phyloP scores from a whole-genome alignment of 2,888 invertebrate genomes.

The Himalopsyche japonica region DNA sequence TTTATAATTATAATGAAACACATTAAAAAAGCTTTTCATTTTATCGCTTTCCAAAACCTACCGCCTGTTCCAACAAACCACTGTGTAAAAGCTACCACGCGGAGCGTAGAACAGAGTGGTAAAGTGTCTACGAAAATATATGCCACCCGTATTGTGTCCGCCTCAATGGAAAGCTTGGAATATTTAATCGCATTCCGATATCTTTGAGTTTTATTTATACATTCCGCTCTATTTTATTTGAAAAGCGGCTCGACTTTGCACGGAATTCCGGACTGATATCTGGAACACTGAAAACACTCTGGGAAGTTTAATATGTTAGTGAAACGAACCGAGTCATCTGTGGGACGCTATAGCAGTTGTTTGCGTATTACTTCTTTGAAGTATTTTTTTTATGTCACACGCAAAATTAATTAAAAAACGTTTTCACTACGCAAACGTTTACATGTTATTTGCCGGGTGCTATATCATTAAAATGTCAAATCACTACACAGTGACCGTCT shows the following conservation, averaged over 20 bases:
- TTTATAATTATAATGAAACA: too few relatives aligned
- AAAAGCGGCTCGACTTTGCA: background rate
- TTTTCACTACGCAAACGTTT: too few relatives aligned
- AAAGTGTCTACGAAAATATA: background rate
- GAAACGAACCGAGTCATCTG: background rate
- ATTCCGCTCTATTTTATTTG: background rate
- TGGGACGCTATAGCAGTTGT: background rate
- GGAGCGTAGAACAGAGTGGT: background rate
- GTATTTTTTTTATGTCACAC: background rate
- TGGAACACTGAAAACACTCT: background rate
- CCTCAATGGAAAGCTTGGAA: conserved; percentile 16
- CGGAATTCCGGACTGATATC: background rate
- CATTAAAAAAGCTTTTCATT: too few relatives aligned
- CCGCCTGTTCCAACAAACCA: too few relatives aligned
- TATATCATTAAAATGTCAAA: too few relatives aligned
- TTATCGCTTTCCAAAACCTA: too few relatives aligned
- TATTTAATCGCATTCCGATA: conserved; percentile 23
- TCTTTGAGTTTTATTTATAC: background rate
- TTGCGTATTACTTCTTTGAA: background rate
- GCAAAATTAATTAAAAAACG: background rate
- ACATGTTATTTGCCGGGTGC: too few relatives aligned
- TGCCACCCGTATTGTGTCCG: conserved; percentile 10
- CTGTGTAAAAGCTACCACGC: background rate
- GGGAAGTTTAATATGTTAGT: background rate
- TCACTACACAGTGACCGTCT: too few relatives aligned